A percentile compares a stretch with the other conserved stretches of the same genome.
These are phyloP conservation scores for Patella ulyssiponensis DNA, from an alignment of 2,888 invertebrate species.

Conservation along the genomic window DNA sequence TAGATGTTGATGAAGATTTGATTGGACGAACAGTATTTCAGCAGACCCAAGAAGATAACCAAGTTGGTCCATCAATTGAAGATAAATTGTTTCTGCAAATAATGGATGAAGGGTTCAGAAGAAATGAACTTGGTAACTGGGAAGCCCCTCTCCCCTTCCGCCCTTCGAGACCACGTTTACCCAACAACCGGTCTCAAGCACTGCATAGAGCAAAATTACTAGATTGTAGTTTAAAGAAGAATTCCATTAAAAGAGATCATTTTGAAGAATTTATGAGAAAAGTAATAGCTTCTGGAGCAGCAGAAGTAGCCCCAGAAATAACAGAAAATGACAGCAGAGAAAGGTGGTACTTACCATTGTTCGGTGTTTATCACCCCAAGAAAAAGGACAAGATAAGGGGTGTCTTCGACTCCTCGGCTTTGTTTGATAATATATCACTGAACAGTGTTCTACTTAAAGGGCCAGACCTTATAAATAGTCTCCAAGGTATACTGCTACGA, in stretches of 20 bases:
- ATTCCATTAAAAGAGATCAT: conserved; percentile 20
- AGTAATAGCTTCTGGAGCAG: no score
- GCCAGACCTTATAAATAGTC: no score
- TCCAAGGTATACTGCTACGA: no score
- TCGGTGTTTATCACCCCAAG: no score
- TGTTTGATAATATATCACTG: no score
- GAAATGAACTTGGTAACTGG: conserved; percentile 25
- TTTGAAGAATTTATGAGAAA: no score
- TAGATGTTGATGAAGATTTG: neutral
- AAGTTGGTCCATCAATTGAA: conserved; percentile 27
- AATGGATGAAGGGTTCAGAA: conserved; percentile 25
- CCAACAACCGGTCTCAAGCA: conserved; percentile 32
- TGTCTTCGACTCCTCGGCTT: no score
- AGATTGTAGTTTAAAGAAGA: conserved; percentile 13
- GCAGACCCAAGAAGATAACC: conserved; percentile 27
- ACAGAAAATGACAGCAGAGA: no score
- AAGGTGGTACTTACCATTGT: no score
- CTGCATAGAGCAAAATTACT: conserved; percentile 24
- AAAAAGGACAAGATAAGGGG: no score
- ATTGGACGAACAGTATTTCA: conserved; percentile 15
- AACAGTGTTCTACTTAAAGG: no score
- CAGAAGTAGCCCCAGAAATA: no score
- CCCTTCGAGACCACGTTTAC: conserved; percentile 12
- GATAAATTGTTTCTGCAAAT: conserved; percentile 29
- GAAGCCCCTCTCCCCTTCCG: conserved; percentile 33